Conservation (phyloP, 2,797 vertebrate genomes). For the Hirundo rustica region DNA sequence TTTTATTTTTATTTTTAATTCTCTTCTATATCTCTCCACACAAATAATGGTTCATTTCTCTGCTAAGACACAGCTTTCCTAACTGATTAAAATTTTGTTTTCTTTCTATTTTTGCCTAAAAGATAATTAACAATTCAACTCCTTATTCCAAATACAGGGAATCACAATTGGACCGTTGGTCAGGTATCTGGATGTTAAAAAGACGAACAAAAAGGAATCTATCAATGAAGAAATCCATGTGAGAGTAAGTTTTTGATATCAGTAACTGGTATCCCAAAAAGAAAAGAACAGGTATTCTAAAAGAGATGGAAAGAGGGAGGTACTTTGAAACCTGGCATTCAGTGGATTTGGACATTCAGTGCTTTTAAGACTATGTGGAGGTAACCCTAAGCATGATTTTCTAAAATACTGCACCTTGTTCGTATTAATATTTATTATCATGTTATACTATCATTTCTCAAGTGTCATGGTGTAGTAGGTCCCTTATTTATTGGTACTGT, state of each 20-base stretch:
- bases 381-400: background rate
- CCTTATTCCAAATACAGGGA: conserved; percentile 79
- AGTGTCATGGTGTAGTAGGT: background rate
- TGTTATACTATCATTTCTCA: background rate
- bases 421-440: background rate
- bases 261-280: background rate
- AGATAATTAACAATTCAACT: background rate
- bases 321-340: background rate
- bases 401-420: background rate
- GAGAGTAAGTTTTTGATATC: conserved; percentile 79
- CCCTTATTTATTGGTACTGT: background rate
- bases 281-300: background rate
- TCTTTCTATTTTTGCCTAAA: background rate
- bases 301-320: background rate
- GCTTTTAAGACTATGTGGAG: background rate
- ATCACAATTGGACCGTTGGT: conserved; percentile 93
- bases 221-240: conserved; percentile 91
- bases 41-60: background rate
- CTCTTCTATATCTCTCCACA: background rate
- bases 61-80: background rate
- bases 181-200: conserved; percentile 89
- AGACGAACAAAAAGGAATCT: conserved; percentile 88
- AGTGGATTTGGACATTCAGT: background rate
- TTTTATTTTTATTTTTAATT: background rate
- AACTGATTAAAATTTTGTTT: background rate